Evolutionary conservation across 2,113 vertebrate species (phyloP).

Genomic region (Protomyctophum bolini): DNA sequence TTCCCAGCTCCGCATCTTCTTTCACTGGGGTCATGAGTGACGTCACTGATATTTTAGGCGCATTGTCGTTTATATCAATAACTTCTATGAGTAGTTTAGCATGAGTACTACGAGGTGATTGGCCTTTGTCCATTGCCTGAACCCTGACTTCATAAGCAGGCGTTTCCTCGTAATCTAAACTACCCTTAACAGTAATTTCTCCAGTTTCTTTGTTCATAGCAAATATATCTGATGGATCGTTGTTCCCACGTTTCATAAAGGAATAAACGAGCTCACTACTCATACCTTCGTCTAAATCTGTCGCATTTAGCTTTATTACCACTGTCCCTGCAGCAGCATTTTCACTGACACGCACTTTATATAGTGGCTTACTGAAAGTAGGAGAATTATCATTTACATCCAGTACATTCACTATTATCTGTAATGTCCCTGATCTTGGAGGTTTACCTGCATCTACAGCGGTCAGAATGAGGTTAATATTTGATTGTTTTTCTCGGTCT

Average conservation of each 20-base stretch:
- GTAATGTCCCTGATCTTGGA: constrained; percentile 50
- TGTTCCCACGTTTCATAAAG: constrained; percentile 50
- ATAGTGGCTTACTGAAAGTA: constrained; percentile 50
- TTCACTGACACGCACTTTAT: constrained; percentile 49
- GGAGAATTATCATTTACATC: constrained; percentile 69
- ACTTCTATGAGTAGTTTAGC: constrained; percentile 82
- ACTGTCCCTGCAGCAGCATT: constrained; percentile 10
- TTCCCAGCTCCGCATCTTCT: constrained; percentile 76
- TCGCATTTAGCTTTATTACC: constrained; percentile 50
- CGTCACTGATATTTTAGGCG: constrained; percentile 78
- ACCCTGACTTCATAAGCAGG: constrained; percentile 63
- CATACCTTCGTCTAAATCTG: constrained; percentile 58
- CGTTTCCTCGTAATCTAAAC: constrained; percentile 72
- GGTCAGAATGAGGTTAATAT: constrained; percentile 53
- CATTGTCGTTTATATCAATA: constrained; percentile 83
- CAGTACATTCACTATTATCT: constrained; percentile 52
- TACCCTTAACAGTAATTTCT: constrained; percentile 50
- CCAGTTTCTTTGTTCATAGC: constrained; percentile 49
- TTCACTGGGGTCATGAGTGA: constrained; percentile 75
- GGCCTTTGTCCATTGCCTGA: constrained; percentile 54
- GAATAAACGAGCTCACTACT: constrained; percentile 65
- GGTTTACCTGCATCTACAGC: constrained; percentile 68
- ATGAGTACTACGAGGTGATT: constrained; percentile 30
- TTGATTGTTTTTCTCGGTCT: constrained; percentile 64
- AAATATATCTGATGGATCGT: constrained; percentile 45